These are phyloP conservation scores for Ceratosolen fusciceps DNA, from an alignment of 1,140 invertebrate species.

Conservation along the genomic window DNA sequence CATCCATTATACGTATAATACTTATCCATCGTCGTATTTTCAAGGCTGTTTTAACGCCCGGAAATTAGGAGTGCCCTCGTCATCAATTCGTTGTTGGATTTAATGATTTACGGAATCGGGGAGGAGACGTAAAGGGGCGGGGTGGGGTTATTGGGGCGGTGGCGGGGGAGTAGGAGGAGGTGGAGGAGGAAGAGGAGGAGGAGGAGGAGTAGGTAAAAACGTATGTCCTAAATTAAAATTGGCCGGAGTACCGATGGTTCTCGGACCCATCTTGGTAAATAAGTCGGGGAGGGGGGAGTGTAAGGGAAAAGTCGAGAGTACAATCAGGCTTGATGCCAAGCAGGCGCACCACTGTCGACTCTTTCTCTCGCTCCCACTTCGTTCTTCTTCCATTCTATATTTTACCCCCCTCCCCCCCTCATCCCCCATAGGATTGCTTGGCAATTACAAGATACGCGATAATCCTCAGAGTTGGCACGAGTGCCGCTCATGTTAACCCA, in stretches of 20 bases:
- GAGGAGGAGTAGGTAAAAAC: neutral
- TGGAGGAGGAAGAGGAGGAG: no score
- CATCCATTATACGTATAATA: no score
- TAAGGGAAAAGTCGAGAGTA: constrained; percentile 53
- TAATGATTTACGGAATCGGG: neutral
- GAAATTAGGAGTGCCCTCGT: no score
- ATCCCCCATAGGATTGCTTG: constrained; percentile 67
- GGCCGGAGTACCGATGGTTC: neutral
- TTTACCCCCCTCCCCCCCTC: constrained; percentile 39
- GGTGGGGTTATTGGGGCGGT: no score
- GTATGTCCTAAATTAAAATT: constrained; percentile 18
- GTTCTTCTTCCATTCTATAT: constrained; percentile 43
- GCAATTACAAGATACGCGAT: constrained; percentile 72
- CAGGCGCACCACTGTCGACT: constrained; percentile 52
- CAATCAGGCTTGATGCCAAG: constrained; percentile 72
- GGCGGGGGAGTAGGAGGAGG: no score
- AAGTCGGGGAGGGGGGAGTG: constrained; percentile 52
- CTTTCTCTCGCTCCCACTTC: constrained; percentile 49
- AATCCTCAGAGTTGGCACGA: constrained; percentile 71
- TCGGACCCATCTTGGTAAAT: constrained; percentile 10
- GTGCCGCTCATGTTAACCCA: constrained; percentile 67
- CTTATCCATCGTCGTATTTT: no score
- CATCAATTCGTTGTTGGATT: no score
- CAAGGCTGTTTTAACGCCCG: no score
- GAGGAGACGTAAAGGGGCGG: neutral